Evolutionary conservation across 2,797 vertebrate species (phyloP).

Genomic region (Smutsia gigantea): DNA sequence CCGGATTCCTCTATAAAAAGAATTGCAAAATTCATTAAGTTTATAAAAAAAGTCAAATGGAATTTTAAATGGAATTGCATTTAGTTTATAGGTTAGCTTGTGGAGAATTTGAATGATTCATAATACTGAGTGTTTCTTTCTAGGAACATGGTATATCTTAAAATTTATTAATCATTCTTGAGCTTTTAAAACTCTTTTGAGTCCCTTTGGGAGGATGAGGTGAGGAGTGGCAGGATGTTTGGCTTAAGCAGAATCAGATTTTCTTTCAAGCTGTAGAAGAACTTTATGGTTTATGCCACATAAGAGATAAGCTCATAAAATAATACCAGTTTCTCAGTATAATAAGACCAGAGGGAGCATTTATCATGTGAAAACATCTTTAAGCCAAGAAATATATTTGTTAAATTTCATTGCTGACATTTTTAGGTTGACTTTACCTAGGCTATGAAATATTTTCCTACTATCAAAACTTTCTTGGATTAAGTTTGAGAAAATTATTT

Average conservation of each 20-base stretch:
- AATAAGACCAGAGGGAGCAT: constrained; percentile 44
- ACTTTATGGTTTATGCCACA: constrained; percentile 44
- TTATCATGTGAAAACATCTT: constrained; percentile 58
- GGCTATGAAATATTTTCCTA: constrained; percentile 36
- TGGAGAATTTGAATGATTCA: not conserved
- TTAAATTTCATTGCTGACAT: constrained; percentile 43
- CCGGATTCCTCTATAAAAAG: not conserved
- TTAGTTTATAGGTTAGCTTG: not conserved
- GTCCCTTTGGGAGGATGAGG: not conserved
- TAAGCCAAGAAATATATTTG: constrained; percentile 55
- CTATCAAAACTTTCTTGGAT: constrained; percentile 4
- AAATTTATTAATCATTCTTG: not conserved
- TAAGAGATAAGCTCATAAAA: constrained; percentile 49
- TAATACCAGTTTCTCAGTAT: constrained; percentile 44
- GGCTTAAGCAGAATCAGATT: constrained; percentile 41
- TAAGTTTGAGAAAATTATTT: constrained; percentile 48
- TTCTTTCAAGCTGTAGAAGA: not conserved
- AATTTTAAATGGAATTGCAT: not conserved
- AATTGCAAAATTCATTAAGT: not conserved
- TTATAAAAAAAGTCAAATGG: not conserved
- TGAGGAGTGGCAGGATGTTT: not conserved
- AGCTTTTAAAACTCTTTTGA: constrained; percentile 1
- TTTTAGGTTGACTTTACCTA: constrained; percentile 64
- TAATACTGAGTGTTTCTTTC: constrained; percentile 24
- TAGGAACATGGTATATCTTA: constrained; percentile 32